These are phyloP conservation scores for Platypus cylindrus DNA, from an alignment of 2,888 invertebrate genomes.

Conservation along the genomic window DNA sequence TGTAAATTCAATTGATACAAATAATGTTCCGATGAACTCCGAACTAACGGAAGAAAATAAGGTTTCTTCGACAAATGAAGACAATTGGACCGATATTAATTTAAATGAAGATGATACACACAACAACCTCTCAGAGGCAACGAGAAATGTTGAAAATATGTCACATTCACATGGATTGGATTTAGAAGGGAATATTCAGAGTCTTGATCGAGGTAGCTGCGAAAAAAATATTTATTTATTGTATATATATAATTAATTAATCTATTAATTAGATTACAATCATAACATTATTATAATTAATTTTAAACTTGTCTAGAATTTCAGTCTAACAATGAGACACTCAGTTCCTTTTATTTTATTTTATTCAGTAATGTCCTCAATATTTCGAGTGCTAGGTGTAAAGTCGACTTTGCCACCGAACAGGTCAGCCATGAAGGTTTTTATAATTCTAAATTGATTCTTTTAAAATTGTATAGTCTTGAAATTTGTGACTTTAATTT, in stretches of 20 bases:
- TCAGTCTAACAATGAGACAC: too few relatives aligned
- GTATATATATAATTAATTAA: background rate
- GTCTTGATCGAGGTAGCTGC: constrained; percentile 14
- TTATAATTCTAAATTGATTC: too few relatives aligned
- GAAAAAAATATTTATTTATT: constrained; percentile 2
- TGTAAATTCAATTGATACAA: constrained; percentile 60
- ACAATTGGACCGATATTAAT: constrained; percentile 89
- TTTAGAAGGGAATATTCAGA: constrained; percentile 50
- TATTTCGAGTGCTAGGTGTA: too few relatives aligned
- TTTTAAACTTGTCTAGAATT: background rate
- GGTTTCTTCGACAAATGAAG: constrained; percentile 51
- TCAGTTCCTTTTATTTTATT: too few relatives aligned
- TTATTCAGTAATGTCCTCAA: too few relatives aligned
- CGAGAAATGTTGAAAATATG: constrained; percentile 45
- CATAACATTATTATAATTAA: constrained; percentile 1
- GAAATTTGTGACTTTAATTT: too few relatives aligned
- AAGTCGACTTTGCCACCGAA: too few relatives aligned
- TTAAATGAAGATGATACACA: constrained; percentile 58
- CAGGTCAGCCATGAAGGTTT: too few relatives aligned
- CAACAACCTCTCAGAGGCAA: constrained; percentile 41
- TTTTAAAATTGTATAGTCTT: too few relatives aligned
- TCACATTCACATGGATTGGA: constrained; percentile 46
- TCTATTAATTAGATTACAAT: too few relatives aligned
- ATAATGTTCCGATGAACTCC: constrained; percentile 57
- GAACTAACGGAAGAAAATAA: constrained; percentile 63